phyloP scores from a whole-genome alignment of 2,113 vertebrate genomes.

The Bubo bubo region DNA sequence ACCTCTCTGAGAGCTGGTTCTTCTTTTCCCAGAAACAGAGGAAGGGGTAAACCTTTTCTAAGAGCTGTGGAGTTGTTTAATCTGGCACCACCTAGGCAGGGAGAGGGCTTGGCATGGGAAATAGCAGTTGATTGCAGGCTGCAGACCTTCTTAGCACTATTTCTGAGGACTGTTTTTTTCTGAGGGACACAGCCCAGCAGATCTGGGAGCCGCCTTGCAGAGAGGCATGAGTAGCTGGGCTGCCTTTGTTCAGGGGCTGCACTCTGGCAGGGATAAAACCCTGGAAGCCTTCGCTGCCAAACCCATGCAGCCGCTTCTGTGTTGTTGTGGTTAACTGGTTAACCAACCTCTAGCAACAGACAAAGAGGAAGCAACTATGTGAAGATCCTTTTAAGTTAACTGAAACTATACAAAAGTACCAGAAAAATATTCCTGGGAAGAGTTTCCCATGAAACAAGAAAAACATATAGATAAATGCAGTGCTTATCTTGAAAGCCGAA shows the following conservation, averaged over 20 bases:
- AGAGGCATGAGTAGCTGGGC: neutral
- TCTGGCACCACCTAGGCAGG: neutral
- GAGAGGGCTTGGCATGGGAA: neutral
- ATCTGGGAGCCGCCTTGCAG: neutral
- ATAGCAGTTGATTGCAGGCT: fast-evolving
- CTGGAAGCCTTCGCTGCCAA: neutral
- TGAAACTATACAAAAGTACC: neutral
- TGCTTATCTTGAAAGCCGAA: neutral
- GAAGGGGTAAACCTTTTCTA: neutral
- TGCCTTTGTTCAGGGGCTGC: neutral
- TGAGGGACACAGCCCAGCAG: neutral
- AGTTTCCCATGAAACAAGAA: neutral
- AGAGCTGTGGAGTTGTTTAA: neutral
- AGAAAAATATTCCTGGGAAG: neutral
- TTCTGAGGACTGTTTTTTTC: neutral
- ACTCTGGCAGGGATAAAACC: neutral
- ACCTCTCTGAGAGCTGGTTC: neutral
- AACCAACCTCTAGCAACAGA: neutral
- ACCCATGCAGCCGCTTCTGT: neutral
- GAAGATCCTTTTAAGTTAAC: neutral
- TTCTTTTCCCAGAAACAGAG: neutral
- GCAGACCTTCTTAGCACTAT: neutral
- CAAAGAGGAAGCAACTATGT: neutral
- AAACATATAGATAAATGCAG: neutral
- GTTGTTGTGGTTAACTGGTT: neutral